Evolutionary conservation across 2,113 vertebrate species (phyloP).

Genomic region (Leucoraja erinaceus): DNA sequence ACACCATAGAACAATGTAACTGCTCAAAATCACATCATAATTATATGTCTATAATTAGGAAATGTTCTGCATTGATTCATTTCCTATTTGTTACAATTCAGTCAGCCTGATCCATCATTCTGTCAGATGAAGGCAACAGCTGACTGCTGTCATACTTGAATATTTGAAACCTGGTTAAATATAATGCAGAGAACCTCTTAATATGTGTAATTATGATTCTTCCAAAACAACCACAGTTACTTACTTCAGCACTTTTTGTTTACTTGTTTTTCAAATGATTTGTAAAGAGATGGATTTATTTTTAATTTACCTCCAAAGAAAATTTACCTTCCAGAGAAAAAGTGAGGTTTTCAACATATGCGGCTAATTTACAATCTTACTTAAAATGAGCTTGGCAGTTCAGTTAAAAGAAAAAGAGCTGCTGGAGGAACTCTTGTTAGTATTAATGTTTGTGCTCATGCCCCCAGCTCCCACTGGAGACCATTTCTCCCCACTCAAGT

Average conservation of each 20-base stretch:
- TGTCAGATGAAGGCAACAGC: background rate
- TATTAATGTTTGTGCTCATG: no score
- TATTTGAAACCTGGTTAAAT: background rate
- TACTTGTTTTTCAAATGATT: background rate
- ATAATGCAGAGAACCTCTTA: background rate
- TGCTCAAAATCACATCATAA: background rate
- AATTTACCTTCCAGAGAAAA: background rate
- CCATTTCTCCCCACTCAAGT: no score
- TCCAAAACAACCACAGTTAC: background rate
- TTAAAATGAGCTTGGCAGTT: background rate
- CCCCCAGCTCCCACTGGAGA: no score
- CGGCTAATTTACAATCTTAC: background rate
- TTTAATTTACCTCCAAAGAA: background rate
- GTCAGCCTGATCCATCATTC: background rate
- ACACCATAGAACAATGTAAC: background rate
- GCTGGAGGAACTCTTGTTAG: no score
- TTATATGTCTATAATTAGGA: background rate
- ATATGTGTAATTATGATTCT: background rate
- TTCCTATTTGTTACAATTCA: background rate
- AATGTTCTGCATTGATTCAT: background rate
- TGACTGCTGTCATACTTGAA: background rate
- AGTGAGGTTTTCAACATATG: background rate
- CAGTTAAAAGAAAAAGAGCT: background rate
- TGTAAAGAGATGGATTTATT: background rate
- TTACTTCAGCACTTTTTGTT: background rate